A percentile compares a stretch with the other conserved stretches of the same genome.
Conservation (phyloP, 1,140 invertebrate species). For the Hycleus phaleratus region DNA sequence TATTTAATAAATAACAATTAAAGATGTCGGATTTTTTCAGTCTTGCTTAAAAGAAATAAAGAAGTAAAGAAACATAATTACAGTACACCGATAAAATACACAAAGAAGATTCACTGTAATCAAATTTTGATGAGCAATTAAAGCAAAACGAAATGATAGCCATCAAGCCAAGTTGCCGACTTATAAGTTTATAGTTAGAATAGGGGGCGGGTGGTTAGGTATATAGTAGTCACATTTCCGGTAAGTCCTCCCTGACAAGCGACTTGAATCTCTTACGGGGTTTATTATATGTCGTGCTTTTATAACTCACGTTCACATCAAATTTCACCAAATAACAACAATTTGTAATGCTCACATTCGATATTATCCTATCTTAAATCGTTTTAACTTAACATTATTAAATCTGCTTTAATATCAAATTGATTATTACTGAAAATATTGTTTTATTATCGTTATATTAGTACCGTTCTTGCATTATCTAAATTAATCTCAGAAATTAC, state of each 20-base stretch:
- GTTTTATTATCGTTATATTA: background rate
- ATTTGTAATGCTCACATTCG: background rate
- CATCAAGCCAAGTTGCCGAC: conserved; percentile 32
- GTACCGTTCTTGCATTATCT: conserved; percentile 22
- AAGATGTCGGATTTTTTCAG: too few species aligned
- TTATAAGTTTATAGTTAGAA: conserved; percentile 34
- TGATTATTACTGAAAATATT: background rate
- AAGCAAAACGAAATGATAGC: conserved; percentile 37
- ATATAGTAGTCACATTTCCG: conserved; percentile 1
- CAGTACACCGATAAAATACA: background rate
- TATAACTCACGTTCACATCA: conserved; percentile 6
- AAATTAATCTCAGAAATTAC: conserved; percentile 28
- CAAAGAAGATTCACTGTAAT: conserved; percentile 26
- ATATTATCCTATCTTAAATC: background rate
- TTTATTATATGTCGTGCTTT: background rate
- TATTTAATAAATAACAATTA: too few species aligned
- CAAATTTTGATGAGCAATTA: conserved; percentile 39
- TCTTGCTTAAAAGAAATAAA: too few species aligned
- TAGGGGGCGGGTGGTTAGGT: conserved; percentile 4
- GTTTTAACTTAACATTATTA: background rate
- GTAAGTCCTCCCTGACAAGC: background rate
- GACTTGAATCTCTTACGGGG: background rate
- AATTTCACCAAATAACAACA: background rate
- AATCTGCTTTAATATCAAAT: background rate
- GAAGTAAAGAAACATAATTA: too few species aligned